Evolutionary conservation across 2,888 invertebrate species (phyloP).

Genomic region (Tipula confusa): DNA sequence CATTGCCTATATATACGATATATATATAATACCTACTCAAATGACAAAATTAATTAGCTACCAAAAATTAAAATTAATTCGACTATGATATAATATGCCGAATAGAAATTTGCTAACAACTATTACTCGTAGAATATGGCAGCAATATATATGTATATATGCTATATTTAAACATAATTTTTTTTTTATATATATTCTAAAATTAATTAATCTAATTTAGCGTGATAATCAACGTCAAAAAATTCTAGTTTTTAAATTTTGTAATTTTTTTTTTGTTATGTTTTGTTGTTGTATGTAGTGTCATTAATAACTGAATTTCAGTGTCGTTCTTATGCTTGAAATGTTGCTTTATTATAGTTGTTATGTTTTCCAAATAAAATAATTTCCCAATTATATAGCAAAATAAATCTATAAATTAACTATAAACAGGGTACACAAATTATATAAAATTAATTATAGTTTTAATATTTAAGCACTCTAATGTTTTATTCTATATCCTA

Average conservation of each 20-base stretch:
- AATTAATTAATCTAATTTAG: constrained; percentile 20
- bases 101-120: constrained; percentile 14
- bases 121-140: background rate
- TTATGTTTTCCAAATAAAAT: background rate
- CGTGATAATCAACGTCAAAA: constrained; percentile 20
- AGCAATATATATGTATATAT: too few species aligned
- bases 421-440: background rate
- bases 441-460: background rate
- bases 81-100: constrained; percentile 20
- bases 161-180: background rate
- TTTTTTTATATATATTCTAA: background rate
- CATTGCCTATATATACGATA: background rate
- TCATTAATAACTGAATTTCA: background rate
- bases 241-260: background rate
- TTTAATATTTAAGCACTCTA: too few species aligned
- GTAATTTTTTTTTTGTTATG: background rate
- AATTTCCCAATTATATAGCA: background rate
- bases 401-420: background rate
- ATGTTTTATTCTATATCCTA: too few species aligned
- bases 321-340: background rate
- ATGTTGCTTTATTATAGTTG: background rate
- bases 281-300: background rate
- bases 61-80: background rate
- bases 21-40: background rate
- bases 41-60: constrained; percentile 20